phyloP scores from a whole-genome alignment of 2,113 vertebrate genomes.

The Colinus virginianus region DNA sequence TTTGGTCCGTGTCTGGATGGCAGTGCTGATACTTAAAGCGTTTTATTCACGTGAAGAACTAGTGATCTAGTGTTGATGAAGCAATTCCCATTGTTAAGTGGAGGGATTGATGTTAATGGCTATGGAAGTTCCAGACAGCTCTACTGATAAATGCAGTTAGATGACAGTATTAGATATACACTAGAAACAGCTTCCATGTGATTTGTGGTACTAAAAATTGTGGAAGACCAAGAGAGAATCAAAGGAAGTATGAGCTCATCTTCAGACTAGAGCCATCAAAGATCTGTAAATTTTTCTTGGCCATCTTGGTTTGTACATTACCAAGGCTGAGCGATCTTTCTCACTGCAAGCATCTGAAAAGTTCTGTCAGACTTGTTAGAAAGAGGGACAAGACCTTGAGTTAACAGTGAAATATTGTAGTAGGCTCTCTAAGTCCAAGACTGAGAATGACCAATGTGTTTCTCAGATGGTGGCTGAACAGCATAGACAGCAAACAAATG shows the following conservation, averaged over 20 bases:
- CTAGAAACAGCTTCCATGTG: background rate
- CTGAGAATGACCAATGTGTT: background rate
- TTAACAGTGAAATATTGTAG: background rate
- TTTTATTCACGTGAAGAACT: background rate
- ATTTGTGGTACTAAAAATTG: background rate
- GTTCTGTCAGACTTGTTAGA: background rate
- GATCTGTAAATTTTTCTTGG: background rate
- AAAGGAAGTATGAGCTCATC: background rate
- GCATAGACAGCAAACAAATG: background rate
- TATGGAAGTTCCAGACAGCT: background rate
- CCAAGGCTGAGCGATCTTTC: background rate
- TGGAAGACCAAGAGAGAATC: background rate
- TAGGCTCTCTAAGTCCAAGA: background rate
- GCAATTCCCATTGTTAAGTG: rapidly evolving
- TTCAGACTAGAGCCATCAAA: background rate
- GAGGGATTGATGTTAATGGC: background rate
- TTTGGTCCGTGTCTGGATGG: background rate
- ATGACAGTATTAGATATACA: background rate
- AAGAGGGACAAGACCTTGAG: background rate
- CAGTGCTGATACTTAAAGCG: background rate
- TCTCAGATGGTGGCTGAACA: background rate
- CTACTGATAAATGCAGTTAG: background rate
- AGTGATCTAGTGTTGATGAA: background rate
- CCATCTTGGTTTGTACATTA: background rate
- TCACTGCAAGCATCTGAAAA: background rate